These are phyloP conservation scores for Phoenicopterus ruber DNA, from an alignment of 2,113 vertebrate genomes.

Conservation along the genomic window DNA sequence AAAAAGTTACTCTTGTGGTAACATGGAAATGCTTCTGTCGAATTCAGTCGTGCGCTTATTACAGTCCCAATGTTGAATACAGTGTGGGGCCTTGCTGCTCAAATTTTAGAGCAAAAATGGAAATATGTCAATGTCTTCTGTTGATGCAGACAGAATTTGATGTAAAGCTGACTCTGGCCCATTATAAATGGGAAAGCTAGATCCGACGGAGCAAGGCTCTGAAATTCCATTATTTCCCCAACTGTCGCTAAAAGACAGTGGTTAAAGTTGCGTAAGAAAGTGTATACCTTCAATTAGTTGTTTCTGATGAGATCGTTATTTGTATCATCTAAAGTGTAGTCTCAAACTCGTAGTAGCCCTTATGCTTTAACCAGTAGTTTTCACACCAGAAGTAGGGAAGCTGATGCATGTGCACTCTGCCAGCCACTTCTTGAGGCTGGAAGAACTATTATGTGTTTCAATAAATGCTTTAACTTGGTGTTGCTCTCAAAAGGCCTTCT, in stretches of 20 bases:
- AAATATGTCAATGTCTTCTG: neutral
- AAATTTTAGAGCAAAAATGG: neutral
- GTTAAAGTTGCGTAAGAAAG: neutral
- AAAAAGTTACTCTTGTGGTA: neutral
- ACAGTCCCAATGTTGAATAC: neutral
- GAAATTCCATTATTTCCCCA: neutral
- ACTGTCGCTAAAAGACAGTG: neutral
- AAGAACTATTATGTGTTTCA: neutral
- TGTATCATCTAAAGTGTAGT: neutral
- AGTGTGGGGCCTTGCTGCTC: neutral
- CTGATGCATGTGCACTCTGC: neutral
- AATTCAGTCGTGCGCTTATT: neutral
- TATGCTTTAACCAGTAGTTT: neutral
- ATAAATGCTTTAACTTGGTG: neutral
- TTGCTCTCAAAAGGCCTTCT: neutral
- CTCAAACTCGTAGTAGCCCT: rapidly evolving
- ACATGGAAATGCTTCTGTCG: neutral
- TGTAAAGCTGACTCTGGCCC: neutral
- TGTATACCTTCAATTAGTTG: neutral
- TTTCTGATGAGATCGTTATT: neutral
- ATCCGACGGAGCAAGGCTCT: neutral
- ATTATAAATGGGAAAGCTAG: neutral
- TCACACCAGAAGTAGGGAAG: neutral
- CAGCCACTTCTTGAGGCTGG: neutral
- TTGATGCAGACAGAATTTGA: neutral